Evolutionary conservation across 2,113 vertebrate species (phyloP).

Genomic region (Salminus brasiliensis): DNA sequence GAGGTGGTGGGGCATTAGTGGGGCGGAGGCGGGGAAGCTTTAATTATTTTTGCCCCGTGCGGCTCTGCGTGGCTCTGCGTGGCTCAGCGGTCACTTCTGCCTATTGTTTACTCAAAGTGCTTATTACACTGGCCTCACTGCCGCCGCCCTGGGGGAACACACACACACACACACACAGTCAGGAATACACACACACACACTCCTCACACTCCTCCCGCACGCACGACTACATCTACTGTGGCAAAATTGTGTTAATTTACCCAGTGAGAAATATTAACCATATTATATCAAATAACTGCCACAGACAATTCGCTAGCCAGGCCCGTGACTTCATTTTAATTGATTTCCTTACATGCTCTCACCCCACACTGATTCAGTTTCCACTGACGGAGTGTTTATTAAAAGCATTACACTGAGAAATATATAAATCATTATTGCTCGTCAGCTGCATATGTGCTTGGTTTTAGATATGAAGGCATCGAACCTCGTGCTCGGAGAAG

Average conservation of each 20-base stretch:
- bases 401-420: slow-evolving; percentile 83
- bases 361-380: slow-evolving; percentile 86
- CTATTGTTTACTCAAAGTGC: slow-evolving; percentile 56
- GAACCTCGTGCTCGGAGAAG: background rate
- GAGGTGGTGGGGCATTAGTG: slow-evolving; percentile 9
- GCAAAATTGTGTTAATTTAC: slow-evolving; percentile 94
- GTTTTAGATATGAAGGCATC: slow-evolving; percentile 53
- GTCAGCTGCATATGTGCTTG: slow-evolving; percentile 72
- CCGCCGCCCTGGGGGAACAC: slow-evolving; percentile 36
- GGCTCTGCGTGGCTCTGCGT: slow-evolving; percentile 27
- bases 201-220: slow-evolving; percentile 15
- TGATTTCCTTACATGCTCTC: slow-evolving; percentile 89
- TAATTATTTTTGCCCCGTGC: slow-evolving; percentile 41
- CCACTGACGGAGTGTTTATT: slow-evolving; percentile 91
- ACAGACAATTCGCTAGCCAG: slow-evolving; percentile 87
- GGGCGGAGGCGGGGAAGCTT: slow-evolving; percentile 22
- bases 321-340: slow-evolving; percentile 94
- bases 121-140: slow-evolving; percentile 44
- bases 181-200: background rate
- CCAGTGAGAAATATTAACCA: slow-evolving; percentile 91
- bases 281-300: slow-evolving; percentile 96
- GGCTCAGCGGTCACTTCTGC: slow-evolving; percentile 50
- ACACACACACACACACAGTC: slow-evolving; percentile 32
- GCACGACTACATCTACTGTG: slow-evolving; percentile 72
- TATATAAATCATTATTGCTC: slow-evolving; percentile 71